Evolutionary conservation across 2,113 vertebrate genomes (phyloP), one percentile per base, ranked within the genome.

Genomic region (Puffinus mauretanicus): DNA sequence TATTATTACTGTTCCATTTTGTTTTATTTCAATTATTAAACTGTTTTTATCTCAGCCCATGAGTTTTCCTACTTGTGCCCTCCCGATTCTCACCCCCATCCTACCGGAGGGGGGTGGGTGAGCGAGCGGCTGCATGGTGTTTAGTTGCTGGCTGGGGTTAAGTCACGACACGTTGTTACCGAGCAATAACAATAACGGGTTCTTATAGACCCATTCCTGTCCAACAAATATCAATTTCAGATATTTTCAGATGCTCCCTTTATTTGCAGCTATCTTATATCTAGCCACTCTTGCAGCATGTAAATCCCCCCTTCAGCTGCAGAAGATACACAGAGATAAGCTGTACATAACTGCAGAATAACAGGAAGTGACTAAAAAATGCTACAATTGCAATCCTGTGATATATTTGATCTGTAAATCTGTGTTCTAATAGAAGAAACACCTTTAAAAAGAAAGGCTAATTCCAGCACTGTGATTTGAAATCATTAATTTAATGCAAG

Each of bases 301-400:
- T 83, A 66, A 78, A 60, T 75, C 61, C 51, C 54, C 26, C 42
- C 34, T 84, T 86, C 66, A 75, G 54, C 86, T 80, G 78, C 70
- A 85, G 15, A 93, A 95, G 88, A 87, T 47, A 36, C 38, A 88
- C 18, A 88, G 16, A 70, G 25, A 85, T 84, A 91, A 75, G 27
- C 8, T 51, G 29, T 13, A 82, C 9, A 16, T 24, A 88, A 72
- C 65, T 86, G 44, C 60, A 94, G 61, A 90, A 84, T 25, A 95
- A 95, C 73, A 96, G 93, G 85, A 96, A 40, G 21, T 67, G 52
- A 72, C 72, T 82, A 69, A 65, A 77, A 92, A 88, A 93, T n/a
- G 44, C 49, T 26, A 66, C 30, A 73, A 44, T 54, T 89, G 75
- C 77, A 91, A 85, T 82, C 38, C 42, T 87, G 70, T 70, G 40